A percentile compares a stretch with the other conserved stretches of the same genome.
phyloP scores from a whole-genome alignment of 1,140 invertebrate genomes.

The Frieseomelitta varia region DNA sequence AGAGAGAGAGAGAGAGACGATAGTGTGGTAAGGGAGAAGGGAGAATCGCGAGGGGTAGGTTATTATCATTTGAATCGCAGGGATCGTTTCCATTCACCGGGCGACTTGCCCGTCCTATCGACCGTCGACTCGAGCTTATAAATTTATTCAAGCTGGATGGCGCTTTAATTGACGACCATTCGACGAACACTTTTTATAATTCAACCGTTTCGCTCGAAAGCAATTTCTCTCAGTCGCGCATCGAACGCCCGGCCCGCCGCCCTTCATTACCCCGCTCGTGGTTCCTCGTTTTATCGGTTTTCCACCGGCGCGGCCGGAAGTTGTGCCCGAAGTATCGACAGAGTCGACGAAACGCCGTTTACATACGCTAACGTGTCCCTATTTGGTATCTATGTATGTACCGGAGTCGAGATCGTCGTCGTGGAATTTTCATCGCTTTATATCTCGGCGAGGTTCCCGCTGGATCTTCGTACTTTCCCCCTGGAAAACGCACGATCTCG shows the following conservation, averaged over 20 bases:
- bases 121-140: constrained; percentile 20
- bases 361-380: no score
- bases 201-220: constrained; percentile 3
- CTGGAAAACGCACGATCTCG: no score
- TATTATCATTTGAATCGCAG: constrained; percentile 37
- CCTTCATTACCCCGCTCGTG: background rate
- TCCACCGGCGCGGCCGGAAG: background rate
- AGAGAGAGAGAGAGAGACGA: background rate
- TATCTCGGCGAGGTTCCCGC: background rate
- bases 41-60: background rate
- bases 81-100: constrained; percentile 36
- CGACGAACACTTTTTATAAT: constrained; percentile 29
- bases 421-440: background rate
- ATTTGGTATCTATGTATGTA: no score
- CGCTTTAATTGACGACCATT: constrained; percentile 45
- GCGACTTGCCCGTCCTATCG: constrained; percentile 15
- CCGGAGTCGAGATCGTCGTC: no score
- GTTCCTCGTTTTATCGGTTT: background rate
- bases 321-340: background rate
- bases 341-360: no score
- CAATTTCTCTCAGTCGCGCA: background rate
- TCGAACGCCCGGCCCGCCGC: background rate
- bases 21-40: no score
- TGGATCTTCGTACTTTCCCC: background rate
- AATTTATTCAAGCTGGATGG: constrained; percentile 37